Base-by-base conservation (phyloP, 2,888 invertebrate species). In the Dicycla oo region DNA sequence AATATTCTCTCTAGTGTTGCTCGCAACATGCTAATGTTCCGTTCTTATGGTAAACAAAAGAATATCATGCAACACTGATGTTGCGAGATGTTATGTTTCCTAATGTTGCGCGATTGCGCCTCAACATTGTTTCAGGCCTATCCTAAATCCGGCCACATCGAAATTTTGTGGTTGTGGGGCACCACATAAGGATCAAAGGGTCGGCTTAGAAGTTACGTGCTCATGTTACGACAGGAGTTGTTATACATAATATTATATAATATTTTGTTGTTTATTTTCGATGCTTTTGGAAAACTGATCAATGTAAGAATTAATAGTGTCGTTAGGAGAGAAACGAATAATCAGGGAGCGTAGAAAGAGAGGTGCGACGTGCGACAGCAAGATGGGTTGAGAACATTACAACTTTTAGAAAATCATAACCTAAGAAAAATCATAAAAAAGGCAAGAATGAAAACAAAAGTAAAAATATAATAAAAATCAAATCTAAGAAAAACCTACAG, bases 161-260 rank as follows among this genome's bases (percentile, higher is more conserved):
- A 73, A 69, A 69, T 58, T 15, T 69, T 69, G 43, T 6, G 71
- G 81, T 69, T 69, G 43, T 6, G 71, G 81, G 13, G 57, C n/a
- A 53, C 60, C 77, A 53, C 47, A 81, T 61, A 34, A 49, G 69
- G 62, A 63, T 63, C 71, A 75, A 65, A 45, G 30, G 80, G 61
- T 75, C 64, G 70, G 69, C 61, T 80, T 65, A 70, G 43, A 11
- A 62, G 54, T 51, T 63, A 73, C 79, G 73, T 62, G 79, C 45
- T 62, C 30, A 53, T 30, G 61, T 65, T 69, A 53, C 20, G n/a
- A 0, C 1, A 20, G 40, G 34, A 74, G 53, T 58, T 58, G 49
- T 58, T 80, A 40, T 15, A 30, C 30, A 66, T 47, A 54, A 38
- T 64, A 64, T 4, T 3, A 30, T 30, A 30, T n/a, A 38, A 30